Percentiles rank a stretch among this genome's conserved stretches.
Conservation (phyloP, 2,113 vertebrate species). For the Chaenogobius annularis region DNA sequence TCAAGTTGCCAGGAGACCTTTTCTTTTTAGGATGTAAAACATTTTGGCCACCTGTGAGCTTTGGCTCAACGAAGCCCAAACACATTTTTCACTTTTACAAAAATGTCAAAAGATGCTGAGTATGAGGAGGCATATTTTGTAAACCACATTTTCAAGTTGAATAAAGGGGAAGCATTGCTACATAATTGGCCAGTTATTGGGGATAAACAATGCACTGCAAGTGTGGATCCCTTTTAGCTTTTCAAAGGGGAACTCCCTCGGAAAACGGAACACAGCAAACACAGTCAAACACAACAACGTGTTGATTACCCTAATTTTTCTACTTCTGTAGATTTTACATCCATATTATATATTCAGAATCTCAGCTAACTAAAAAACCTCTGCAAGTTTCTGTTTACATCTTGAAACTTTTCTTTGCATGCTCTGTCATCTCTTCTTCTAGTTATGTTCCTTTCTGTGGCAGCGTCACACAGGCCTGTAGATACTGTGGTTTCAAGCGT, state of each 20-base stretch:
- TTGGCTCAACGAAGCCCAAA: background rate
- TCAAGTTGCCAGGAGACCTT: conserved; percentile 22
- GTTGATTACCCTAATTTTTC: background rate
- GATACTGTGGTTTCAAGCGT: too few species aligned
- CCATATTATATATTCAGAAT: too few species aligned
- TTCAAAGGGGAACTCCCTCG: background rate
- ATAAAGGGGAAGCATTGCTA: background rate
- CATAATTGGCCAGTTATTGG: background rate
- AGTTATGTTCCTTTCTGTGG: too few species aligned
- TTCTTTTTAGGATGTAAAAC: conserved; percentile 26
- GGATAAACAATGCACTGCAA: background rate
- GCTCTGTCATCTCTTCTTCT: too few species aligned
- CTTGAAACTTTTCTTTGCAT: too few species aligned
- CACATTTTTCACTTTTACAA: conserved; percentile 23
- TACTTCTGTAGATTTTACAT: background rate
- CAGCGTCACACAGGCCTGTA: too few species aligned
- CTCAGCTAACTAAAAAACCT: too few species aligned
- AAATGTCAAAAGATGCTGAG: conserved; percentile 23
- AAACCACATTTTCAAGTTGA: background rate
- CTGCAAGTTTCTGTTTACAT: too few species aligned
- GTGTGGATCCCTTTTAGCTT: background rate
- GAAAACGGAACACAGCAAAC: background rate
- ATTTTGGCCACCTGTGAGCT: conserved; percentile 45
- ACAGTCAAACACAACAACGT: background rate
- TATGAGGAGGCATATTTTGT: background rate